Conservation (phyloP, 2,888 invertebrate genomes). For the Andrena bucephala region DNA sequence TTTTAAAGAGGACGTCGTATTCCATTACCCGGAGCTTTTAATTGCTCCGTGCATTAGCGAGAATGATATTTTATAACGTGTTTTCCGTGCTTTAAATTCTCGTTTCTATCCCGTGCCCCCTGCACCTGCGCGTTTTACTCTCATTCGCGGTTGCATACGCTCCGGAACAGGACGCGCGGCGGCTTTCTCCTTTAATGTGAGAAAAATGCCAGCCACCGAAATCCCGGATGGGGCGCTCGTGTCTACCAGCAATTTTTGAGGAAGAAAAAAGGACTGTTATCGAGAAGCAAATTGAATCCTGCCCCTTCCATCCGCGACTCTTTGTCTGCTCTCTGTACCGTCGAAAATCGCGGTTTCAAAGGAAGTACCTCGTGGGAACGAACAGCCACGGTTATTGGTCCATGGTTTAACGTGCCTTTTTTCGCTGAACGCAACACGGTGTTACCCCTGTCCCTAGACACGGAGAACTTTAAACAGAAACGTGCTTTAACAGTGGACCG, state of each 20-base stretch:
- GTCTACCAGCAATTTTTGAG: constrained; percentile 27
- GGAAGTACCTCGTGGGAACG: constrained; percentile 34
- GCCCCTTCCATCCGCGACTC: constrained; percentile 1
- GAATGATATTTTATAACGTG: background rate
- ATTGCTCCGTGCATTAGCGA: constrained; percentile 12
- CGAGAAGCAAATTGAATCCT: constrained; percentile 33
- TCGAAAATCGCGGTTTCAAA: constrained; percentile 33
- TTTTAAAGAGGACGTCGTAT: background rate
- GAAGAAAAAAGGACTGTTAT: constrained; percentile 17
- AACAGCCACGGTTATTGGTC: constrained; percentile 41
- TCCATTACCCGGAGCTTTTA: background rate
- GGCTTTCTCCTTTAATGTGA: background rate
- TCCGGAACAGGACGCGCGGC: background rate
- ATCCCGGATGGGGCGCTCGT: background rate
- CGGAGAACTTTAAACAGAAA: constrained; percentile 37
- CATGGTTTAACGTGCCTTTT: constrained; percentile 24
- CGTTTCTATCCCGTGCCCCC: background rate
- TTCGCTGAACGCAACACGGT: constrained; percentile 3
- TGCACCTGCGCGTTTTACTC: background rate
- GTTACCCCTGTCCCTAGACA: constrained; percentile 2
- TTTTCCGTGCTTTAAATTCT: background rate
- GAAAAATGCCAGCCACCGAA: background rate
- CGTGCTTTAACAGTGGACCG: constrained; percentile 25
- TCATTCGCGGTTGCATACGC: background rate
- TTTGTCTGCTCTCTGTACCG: constrained; percentile 18